Conservation (phyloP, 1,140 invertebrate genomes). For the Phortica variegata region DNA sequence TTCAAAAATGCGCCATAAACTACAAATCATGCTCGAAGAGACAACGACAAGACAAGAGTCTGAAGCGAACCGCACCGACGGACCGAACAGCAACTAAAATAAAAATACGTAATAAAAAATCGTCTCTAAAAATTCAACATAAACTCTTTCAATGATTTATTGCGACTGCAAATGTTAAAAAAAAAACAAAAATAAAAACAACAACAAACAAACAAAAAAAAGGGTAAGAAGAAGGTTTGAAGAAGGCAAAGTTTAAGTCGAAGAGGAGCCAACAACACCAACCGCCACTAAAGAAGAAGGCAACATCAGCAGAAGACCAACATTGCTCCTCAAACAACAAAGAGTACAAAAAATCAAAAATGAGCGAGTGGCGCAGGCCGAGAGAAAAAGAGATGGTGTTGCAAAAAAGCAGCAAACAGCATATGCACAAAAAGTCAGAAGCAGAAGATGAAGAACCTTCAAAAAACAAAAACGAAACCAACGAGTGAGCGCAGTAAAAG, state of each 20-base stretch:
- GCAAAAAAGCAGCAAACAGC: no score
- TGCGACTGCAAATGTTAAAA: slow-evolving; percentile 52
- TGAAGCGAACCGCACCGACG: slow-evolving; percentile 1
- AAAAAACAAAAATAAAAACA: slow-evolving; percentile 24
- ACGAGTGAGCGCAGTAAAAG: no score
- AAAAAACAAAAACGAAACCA: no score
- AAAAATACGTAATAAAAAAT: slow-evolving; percentile 18
- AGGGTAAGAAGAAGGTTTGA: not conserved
- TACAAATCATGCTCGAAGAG: slow-evolving; percentile 49
- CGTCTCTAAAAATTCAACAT: slow-evolving; percentile 53
- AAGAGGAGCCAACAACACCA: no score
- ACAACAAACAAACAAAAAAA: not conserved
- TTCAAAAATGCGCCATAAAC: slow-evolving; percentile 43
- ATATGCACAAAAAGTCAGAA: no score
- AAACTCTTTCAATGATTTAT: slow-evolving; percentile 50
- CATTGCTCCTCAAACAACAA: no score
- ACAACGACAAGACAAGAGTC: slow-evolving; percentile 2
- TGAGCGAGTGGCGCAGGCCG: no score
- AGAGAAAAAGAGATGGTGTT: no score
- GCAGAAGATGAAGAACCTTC: no score
- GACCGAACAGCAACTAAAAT: slow-evolving; percentile 18
- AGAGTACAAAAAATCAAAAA: no score
- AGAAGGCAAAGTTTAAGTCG: not conserved
- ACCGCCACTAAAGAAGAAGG: no score
- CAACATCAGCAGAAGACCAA: no score